Evolutionary conservation across 2,888 invertebrate genomes (phyloP).

Genomic region (Halictus quadricinctus): DNA sequence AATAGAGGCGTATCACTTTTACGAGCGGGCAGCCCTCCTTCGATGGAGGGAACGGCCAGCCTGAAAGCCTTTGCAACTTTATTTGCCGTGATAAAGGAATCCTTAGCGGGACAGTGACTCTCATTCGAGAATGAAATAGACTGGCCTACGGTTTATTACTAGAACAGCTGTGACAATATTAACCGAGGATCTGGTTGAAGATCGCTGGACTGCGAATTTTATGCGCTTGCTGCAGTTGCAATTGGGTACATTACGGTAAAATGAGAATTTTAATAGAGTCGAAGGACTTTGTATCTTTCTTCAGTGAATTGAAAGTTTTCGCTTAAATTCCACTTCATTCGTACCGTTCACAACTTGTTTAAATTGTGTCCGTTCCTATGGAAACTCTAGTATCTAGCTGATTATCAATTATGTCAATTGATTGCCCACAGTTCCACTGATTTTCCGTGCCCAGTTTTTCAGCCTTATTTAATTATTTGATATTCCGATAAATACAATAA

Average conservation of each 20-base stretch:
- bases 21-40: conserved; percentile 24
- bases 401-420: not conserved
- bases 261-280: not conserved
- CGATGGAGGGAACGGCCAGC: conserved; percentile 15
- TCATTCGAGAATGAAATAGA: conserved; percentile 5
- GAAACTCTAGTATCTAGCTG: not conserved
- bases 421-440: too few species aligned
- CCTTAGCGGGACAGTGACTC: conserved; percentile 38
- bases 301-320: not conserved
- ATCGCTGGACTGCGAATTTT: not conserved
- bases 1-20: conserved; percentile 45
- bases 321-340: not conserved
- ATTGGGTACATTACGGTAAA: not conserved
- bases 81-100: conserved; percentile 50
- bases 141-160: not conserved
- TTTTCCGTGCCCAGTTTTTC: not conserved
- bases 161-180: not conserved
- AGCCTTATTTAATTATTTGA: too few species aligned
- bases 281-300: not conserved
- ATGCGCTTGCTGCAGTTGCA: not conserved
- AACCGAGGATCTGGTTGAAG: not conserved
- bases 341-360: not conserved
- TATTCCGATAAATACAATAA: too few species aligned
- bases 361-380: not conserved
- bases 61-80: conserved; percentile 49